Percentiles rank a stretch among this genome's conserved stretches.
Evolutionary conservation across 2,113 vertebrate species (phyloP).

Genomic region (Terrapene triunguis): DNA sequence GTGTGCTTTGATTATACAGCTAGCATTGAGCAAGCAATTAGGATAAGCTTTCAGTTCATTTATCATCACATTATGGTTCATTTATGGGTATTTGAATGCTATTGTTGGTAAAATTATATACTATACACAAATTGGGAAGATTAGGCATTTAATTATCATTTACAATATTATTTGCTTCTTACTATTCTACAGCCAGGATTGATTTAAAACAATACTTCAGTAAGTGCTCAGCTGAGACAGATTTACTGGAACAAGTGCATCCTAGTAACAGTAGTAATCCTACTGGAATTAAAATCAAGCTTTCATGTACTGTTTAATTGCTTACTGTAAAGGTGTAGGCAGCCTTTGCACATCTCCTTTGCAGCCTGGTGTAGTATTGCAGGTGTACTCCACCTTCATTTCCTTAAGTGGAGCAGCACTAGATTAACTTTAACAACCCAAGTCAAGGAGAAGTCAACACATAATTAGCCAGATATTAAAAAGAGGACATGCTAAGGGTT

Average conservation of each 20-base stretch:
- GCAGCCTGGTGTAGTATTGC: neutral
- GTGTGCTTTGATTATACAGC: neutral
- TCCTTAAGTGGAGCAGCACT: neutral
- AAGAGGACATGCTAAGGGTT: neutral
- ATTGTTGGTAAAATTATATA: neutral
- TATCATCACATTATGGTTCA: neutral
- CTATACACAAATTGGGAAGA: neutral
- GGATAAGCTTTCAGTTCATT: accelerated
- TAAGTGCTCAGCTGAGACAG: neutral
- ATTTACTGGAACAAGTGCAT: neutral
- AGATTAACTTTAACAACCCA: neutral
- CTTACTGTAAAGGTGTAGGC: neutral
- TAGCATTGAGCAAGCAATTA: accelerated
- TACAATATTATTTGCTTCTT: neutral
- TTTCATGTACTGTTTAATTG: neutral
- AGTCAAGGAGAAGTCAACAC: neutral
- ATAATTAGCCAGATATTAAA: neutral
- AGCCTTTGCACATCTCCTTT: neutral
- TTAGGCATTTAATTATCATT: neutral
- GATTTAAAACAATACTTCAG: neutral
- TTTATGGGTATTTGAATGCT: neutral
- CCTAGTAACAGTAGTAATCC: too few species aligned
- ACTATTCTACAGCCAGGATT: neutral
- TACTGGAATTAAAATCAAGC: neutral
- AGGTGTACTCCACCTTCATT: neutral